Evolutionary conservation across 2,797 vertebrate species (phyloP).

Genomic region (Sebastes wilsoni): DNA sequence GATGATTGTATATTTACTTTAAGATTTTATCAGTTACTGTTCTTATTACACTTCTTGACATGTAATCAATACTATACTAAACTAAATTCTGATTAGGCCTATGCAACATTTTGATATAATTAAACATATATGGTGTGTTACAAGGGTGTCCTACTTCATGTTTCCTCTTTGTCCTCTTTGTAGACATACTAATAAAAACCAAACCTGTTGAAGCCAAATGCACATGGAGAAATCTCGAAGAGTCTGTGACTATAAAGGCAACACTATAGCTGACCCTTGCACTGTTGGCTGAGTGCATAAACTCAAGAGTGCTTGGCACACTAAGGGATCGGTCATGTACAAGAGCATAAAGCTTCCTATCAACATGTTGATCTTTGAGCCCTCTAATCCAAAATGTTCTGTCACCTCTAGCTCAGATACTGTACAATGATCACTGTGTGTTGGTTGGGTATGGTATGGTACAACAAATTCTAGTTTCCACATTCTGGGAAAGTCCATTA

Average conservation of each 20-base stretch:
- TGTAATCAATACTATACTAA: not conserved
- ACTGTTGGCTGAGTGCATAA: slow-evolving; percentile 22
- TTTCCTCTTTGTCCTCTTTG: not conserved
- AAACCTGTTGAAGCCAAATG: not conserved
- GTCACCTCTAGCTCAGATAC: not conserved
- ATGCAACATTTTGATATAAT: not conserved
- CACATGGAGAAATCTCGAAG: too few species aligned
- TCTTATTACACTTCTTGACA: not conserved
- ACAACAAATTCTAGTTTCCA: not conserved
- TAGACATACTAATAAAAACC: not conserved
- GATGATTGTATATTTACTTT: not conserved
- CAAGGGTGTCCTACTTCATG: not conserved
- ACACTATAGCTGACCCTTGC: slow-evolving; percentile 16
- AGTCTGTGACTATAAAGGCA: not conserved
- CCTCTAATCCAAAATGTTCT: not conserved
- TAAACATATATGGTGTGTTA: not conserved
- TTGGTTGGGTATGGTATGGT: not conserved
- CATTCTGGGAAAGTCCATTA: not conserved
- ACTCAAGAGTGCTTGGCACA: not conserved
- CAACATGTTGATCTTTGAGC: slow-evolving; percentile 26
- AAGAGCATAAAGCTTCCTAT: not conserved
- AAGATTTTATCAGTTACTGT: not conserved
- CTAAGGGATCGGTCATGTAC: not conserved
- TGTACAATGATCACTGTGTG: not conserved
- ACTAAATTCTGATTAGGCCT: not conserved